Base-by-base conservation (phyloP, 2,797 vertebrate species). In the Sylvilagus floridanus region DNA sequence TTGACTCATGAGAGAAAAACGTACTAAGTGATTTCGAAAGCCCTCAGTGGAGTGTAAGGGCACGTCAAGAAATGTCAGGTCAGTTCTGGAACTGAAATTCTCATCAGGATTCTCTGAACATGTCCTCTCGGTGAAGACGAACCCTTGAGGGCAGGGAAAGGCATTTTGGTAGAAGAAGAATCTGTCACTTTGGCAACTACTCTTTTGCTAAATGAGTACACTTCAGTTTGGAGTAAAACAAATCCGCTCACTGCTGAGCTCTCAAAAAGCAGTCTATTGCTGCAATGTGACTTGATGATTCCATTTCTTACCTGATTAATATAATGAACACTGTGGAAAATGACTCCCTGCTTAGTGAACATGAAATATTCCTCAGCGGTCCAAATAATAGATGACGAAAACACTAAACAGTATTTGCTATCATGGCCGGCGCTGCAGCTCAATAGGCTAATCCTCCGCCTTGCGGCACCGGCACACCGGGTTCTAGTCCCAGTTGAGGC, bases 261-360 rank as follows among this genome's bases (percentile, higher is more conserved):
- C 30, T 47, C 28, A 90, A 37, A 86, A 35, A 75, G 24, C 30
- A 37, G 26, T 42, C 42, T 19, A 60, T 22, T 73, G 30, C 26
- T 21, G 3, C 2, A 37, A 2, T 26, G 10, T 71, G 63, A 22
- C 50, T 35, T 11, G 22, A 17, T 79, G 12, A 69, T 32, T 54
- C 47, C 54, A 50, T 78, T 95, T 93, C 62, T 93, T 72, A 89
- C 13, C 17, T 42, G 26, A 62, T 60, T 85, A 71, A 82, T 9
- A 30, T 42, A 65, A 78, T 65, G 82, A 65, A 71, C 35, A 50
- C 85, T 65, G 52, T 37, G 65, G 11, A 57, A 95, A 75, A 79
- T 28, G 52, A 57, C 60, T 37, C 8, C 62, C 7, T 28, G 17
- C 32, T 86, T 83, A 84, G 8, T 71, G n/a, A 37, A 57, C 54